These are phyloP conservation scores for Drosophila subobscura DNA, from an alignment of 1,140 invertebrate genomes.

Conservation along the genomic window DNA sequence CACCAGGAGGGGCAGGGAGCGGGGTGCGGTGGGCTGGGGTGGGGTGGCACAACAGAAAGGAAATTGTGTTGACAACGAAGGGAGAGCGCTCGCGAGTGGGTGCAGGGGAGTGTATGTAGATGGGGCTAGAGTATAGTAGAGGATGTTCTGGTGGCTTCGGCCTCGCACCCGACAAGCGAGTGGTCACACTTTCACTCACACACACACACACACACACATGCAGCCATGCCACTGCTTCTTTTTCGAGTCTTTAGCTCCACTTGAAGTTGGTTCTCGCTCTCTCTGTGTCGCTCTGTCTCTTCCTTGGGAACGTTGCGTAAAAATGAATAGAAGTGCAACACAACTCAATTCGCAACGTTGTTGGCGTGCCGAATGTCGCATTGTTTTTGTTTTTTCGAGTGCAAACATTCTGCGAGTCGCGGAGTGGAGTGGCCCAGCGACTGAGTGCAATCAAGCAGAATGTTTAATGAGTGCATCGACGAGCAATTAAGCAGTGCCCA, in stretches of 20 bases:
- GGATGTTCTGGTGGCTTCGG: no score
- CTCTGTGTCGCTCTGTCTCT: constrained; percentile 3
- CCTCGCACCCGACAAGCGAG: no score
- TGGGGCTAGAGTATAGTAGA: neutral
- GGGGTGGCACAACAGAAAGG: constrained; percentile 75
- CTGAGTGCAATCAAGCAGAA: constrained; percentile 1
- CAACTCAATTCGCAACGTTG: neutral
- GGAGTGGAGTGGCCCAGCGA: no score
- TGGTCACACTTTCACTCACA: no score
- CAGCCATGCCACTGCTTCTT: neutral
- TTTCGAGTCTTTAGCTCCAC: constrained; percentile 8
- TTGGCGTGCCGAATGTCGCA: neutral
- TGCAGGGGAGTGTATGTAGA: neutral
- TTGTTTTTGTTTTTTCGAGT: constrained; percentile 51
- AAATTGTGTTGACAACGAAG: constrained; percentile 77
- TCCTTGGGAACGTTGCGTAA: constrained; percentile 58
- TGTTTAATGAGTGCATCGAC: constrained; percentile 3
- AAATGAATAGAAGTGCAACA: constrained; percentile 45
- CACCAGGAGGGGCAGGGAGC: neutral
- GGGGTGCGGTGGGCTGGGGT: constrained; percentile 26
- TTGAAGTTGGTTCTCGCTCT: constrained; percentile 5
- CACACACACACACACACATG: constrained; percentile 5
- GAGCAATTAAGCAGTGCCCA: constrained; percentile 24
- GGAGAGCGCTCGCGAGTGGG: neutral
- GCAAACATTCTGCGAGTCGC: constrained; percentile 1